phyloP scores from a whole-genome alignment of 2,888 invertebrate species.

The Habroteleia sp. region DNA sequence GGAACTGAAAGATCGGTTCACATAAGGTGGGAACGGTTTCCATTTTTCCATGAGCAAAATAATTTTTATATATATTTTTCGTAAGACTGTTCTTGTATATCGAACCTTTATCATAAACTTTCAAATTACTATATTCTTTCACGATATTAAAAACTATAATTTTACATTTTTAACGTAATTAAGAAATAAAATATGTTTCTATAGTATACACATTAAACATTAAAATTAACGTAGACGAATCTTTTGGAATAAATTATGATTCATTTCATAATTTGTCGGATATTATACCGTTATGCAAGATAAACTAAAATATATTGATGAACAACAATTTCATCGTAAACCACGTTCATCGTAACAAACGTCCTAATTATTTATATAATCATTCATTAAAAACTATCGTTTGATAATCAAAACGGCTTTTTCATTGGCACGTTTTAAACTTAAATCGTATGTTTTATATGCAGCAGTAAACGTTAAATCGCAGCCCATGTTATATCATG shows the following conservation, averaged over 20 bases:
- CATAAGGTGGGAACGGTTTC: constrained; percentile 7
- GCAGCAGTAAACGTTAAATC: constrained; percentile 32
- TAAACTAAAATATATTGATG: constrained; percentile 5
- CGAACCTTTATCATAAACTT: too few species aligned
- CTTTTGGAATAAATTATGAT: background rate
- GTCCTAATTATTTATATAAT: constrained; percentile 25
- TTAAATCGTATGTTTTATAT: constrained; percentile 35
- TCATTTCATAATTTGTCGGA: constrained; percentile 1
- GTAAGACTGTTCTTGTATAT: background rate
- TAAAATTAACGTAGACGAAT: too few species aligned
- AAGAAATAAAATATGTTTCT: too few species aligned
- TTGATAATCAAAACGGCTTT: background rate
- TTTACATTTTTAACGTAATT: too few species aligned
- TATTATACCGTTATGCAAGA: constrained; percentile 19
- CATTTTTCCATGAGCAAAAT: too few species aligned
- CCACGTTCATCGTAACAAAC: constrained; percentile 9
- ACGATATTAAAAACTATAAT: too few species aligned
- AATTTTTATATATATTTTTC: too few species aligned
- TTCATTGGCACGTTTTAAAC: constrained; percentile 4
- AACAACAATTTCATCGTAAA: constrained; percentile 6
- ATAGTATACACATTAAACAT: too few species aligned
- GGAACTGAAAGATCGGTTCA: constrained; percentile 34
- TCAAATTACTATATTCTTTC: too few species aligned
- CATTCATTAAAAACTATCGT: constrained; percentile 4
- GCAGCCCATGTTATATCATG: constrained; percentile 27